Conservation (phyloP, 2,888 invertebrate genomes). For the Quadroppia sp. region DNA sequence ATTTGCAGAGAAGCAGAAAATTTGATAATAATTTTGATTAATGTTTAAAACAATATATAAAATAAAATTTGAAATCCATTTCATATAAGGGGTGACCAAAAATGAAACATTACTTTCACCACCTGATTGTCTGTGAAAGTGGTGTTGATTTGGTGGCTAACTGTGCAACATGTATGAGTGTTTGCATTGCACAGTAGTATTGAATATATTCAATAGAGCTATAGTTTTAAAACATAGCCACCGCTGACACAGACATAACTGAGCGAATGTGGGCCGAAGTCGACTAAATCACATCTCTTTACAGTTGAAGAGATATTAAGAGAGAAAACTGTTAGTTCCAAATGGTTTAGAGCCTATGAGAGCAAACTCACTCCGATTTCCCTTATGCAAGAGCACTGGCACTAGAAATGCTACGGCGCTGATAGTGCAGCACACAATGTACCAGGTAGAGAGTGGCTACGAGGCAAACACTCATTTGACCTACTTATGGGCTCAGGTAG, state of each 20-base stretch:
- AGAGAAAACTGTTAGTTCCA: slow-evolving; percentile 1
- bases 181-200: slow-evolving; percentile 1
- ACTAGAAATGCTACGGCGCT: background rate
- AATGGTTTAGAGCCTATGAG: background rate
- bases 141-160: background rate
- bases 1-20: background rate
- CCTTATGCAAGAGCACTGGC: slow-evolving; percentile 22
- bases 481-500: slow-evolving; percentile 15
- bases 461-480: slow-evolving; percentile 23
- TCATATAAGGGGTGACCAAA: background rate
- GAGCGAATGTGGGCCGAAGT: slow-evolving; percentile 19
- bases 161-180: slow-evolving; percentile 1
- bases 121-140: slow-evolving; percentile 28
- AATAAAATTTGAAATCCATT: slow-evolving; percentile 13
- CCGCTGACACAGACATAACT: slow-evolving; percentile 18
- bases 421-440: background rate
- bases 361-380: slow-evolving; percentile 29
- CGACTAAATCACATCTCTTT: slow-evolving; percentile 29
- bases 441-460: slow-evolving; percentile 34
- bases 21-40: background rate
- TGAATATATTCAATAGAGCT: background rate
- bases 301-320: slow-evolving; percentile 14
- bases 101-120: slow-evolving; percentile 30
- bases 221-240: background rate
- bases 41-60: background rate